These are phyloP conservation scores for Bedellia somnulentella DNA, from an alignment of 2,888 invertebrate species.

Conservation along the genomic window DNA sequence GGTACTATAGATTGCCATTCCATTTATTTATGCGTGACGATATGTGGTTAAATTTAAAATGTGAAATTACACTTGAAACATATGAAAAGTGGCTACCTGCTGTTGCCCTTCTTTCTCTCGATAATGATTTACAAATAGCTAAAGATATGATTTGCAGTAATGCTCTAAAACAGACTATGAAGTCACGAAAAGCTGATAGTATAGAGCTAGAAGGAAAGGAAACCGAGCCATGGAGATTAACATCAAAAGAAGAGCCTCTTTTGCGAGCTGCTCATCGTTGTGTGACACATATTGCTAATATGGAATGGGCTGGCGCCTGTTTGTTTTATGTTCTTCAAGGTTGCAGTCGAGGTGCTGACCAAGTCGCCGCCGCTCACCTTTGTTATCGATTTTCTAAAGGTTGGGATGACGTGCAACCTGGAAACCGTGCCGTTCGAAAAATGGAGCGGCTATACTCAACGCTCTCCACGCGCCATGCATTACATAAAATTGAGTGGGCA, in stretches of 20 bases:
- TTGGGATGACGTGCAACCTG: constrained; percentile 49
- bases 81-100: constrained; percentile 50
- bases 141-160: constrained; percentile 57
- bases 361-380: constrained; percentile 51
- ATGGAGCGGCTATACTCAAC: constrained; percentile 49
- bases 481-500: constrained; percentile 50
- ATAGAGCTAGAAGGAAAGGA: constrained; percentile 24
- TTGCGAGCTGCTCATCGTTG: constrained; percentile 48
- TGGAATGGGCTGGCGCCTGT: constrained; percentile 59
- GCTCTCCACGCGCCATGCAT: constrained; percentile 45
- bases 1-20: constrained; percentile 48
- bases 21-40: constrained; percentile 49
- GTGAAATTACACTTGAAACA: constrained; percentile 51
- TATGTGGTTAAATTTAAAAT: constrained; percentile 54
- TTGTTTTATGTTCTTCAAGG: constrained; percentile 53
- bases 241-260: constrained; percentile 40
- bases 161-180: constrained; percentile 56
- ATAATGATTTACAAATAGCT: constrained; percentile 44
- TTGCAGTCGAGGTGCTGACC: constrained; percentile 51
- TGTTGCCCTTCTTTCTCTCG: constrained; percentile 35
- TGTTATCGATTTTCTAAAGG: constrained; percentile 55
- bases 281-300: constrained; percentile 48
- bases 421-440: constrained; percentile 46
- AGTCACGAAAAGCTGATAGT: constrained; percentile 31
- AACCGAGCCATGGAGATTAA: constrained; percentile 39